Conservation (phyloP, 2,797 vertebrate species). For the Acrossocheilus wenchowensis region DNA sequence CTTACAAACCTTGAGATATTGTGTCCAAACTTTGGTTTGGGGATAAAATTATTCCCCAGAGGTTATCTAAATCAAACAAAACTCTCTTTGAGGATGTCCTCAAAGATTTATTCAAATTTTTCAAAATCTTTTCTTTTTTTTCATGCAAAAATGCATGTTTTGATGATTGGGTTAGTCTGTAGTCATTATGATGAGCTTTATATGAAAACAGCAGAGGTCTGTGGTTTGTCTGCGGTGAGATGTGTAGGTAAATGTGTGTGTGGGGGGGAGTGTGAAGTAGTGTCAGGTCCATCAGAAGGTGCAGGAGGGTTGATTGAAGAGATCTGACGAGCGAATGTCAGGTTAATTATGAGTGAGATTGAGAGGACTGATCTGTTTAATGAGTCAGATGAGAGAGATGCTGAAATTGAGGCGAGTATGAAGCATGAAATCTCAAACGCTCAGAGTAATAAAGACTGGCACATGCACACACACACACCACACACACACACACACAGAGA, state of each 20-base stretch:
- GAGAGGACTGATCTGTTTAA: conserved; percentile 80
- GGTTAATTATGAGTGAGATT: conserved; percentile 84
- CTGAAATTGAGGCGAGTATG: conserved; percentile 89
- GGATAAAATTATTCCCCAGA: not conserved
- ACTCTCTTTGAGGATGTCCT: not conserved
- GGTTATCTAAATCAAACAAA: not conserved
- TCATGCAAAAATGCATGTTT: too few relatives aligned
- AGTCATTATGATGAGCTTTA: not conserved
- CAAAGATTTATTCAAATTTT: not conserved
- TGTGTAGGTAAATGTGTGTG: not conserved
- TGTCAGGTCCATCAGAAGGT: conserved; percentile 50
- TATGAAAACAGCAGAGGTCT: not conserved
- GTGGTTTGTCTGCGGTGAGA: not conserved
- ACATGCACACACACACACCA: conserved; percentile 54
- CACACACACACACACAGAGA: conserved; percentile 1
- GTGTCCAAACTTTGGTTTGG: not conserved
- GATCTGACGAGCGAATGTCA: conserved; percentile 80
- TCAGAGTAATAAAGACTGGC: conserved; percentile 96
- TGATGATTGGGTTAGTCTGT: not conserved
- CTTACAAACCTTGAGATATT: not conserved
- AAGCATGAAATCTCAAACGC: conserved; percentile 97
- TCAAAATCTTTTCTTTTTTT: not conserved
- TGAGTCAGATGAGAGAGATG: conserved; percentile 73
- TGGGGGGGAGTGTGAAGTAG: conserved; percentile 35
- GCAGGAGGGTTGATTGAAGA: conserved; percentile 70